Evolutionary conservation across 2,113 vertebrate genomes (phyloP), one percentile per base, ranked within the genome.

Genomic region (Caranx melampygus): DNA sequence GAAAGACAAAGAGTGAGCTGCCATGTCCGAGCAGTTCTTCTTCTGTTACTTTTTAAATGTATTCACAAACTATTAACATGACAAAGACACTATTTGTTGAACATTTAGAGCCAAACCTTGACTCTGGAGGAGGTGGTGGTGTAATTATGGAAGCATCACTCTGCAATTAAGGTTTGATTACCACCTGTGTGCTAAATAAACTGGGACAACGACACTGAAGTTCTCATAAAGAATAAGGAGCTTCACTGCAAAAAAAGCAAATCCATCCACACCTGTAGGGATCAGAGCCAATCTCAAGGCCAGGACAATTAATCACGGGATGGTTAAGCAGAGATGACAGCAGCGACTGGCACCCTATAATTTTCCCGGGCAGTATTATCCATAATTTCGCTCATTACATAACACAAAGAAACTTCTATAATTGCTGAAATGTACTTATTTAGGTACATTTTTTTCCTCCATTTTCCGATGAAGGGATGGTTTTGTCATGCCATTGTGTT

Each of bases 381-480:
- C 91, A 72, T 94, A 95, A 96, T 95, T 95, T 93, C 83, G 88
- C 94, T 92, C 83, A 91, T 94, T 94, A 80, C 90, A 85, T 82
- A 92, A 92, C 87, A 86, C 61, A 71, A 85, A 92, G 69, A 84
- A 47, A 71, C 58, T 85, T 86, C 79, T 42, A 81, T 89, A 58
- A 68, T 86, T 57, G 68, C 81, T 87, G 68, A 87, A 83, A 83
- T 62, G 75, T 68, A 75, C 61, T 85, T 34, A 70, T 86, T 83
- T 84, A 68, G 63, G 40, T 73, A 44, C n/a, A 61, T 52, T 79
- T 73, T 70, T 12, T 49, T 13, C 21, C 11, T 6, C 21, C 8
- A 11, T 18, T 61, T 63, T 85, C 16, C 33, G 18, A 74, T 89
- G 84, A 72, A 90, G 69, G 58, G 40, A 34, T 55, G 62, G 72